Base-by-base conservation (phyloP, 2,113 vertebrate genomes). In the Engraulis encrasicolus region DNA sequence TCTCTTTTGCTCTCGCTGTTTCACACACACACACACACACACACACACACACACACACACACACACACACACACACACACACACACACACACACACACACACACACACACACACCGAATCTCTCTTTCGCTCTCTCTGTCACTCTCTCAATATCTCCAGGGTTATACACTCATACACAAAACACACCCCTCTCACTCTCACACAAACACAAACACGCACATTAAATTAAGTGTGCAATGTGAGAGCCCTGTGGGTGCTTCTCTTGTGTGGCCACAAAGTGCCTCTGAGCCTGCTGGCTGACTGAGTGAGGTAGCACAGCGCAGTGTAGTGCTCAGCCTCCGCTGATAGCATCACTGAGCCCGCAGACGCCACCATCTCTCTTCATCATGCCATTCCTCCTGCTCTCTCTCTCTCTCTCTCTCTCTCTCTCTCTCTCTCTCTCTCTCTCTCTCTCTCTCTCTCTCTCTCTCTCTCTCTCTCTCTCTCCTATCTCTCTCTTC, bases 21-120 rank as follows among this genome's bases (percentile, higher is more conserved):
- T n/a, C n/a, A n/a, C n/a, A n/a, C n/a, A n/a, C n/a, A n/a, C n/a
- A n/a, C 27, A 17, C 78, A 27, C 36, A 23, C 40, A 27, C 78
- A 84, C 85, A 82, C 83, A 71, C 7, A 14, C 79, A 58, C 50
- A 84, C 37, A 81, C 27, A 83, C 79, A 40, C 74, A 38, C 78
- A 6, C 34, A 54, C 48, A 40, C 34, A 12, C 38, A 50, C 54
- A n/a, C 52, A 58, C 1, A n/a, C 20, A 58, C 0, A 58, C 54
- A 58, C 54, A 58, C 54, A n/a, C 58, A 66, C 58, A 58, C 58
- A 27, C 58, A 66, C n/a, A 66, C n/a, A 66, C 58, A 66, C 58
- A 66, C 58, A 66, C 58, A 27, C 6, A 6, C 14, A 27, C 23
- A 66, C 3, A 66, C 7, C 20, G 14, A 31, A 9, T 45, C 40